Evolutionary conservation across 2,888 invertebrate species (phyloP).

Genomic region (Troglohyphantes excavatus): DNA sequence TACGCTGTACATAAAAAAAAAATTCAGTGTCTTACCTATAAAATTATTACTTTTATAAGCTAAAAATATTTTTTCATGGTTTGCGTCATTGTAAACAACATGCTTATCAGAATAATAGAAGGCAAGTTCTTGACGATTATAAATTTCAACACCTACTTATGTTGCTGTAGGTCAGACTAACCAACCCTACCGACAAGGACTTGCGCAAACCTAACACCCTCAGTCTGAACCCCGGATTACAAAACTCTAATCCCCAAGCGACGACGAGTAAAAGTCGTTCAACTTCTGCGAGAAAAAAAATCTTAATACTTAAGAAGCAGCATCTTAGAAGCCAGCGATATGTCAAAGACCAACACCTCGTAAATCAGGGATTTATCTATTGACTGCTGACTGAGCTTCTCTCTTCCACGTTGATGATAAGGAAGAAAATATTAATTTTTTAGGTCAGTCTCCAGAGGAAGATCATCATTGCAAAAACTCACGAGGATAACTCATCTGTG

Average conservation of each 20-base stretch:
- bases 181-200: background rate
- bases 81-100: no score
- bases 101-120: no score
- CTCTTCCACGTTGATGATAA: background rate
- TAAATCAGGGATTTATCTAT: conserved; percentile 63
- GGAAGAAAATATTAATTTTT: conserved; percentile 19
- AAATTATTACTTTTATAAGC: no score
- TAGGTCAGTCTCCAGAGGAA: conserved; percentile 22
- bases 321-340: background rate
- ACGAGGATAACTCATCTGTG: conserved; percentile 35
- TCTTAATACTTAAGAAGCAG: background rate
- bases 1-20: no score
- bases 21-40: no score
- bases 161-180: no score
- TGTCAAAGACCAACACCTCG: background rate
- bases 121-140: no score
- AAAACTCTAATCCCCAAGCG: background rate
- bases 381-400: conserved; percentile 20
- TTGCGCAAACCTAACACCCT: conserved; percentile 3
- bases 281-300: background rate
- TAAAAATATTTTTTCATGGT: no score
- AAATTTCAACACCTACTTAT: no score
- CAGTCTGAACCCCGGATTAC: background rate
- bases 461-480: conserved; percentile 8
- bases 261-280: conserved; percentile 16